Evolutionary conservation across 1,140 invertebrate species (phyloP), one percentile per base, ranked within the genome.

Genomic region (Chironomus tepperi): DNA sequence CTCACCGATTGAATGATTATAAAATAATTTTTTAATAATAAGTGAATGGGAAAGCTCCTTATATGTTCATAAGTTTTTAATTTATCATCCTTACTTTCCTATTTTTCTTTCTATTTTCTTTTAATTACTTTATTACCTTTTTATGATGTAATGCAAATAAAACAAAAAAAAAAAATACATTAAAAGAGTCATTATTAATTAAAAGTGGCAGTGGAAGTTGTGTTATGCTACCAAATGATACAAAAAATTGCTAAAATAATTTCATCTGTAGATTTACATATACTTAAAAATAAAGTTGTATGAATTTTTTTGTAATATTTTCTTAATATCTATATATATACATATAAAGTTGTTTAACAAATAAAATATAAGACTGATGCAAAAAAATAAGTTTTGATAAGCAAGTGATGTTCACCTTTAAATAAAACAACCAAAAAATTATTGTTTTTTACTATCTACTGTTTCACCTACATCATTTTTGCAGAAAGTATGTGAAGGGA

Each of bases 401-500:
- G 65, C 65, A 70, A 70, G 47, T 70, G 65, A 70, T 70, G 65
- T 70, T 70, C 65, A 70, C 65, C 65, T 12, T 57, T 57, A 12
- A n/a, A 12, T 57, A 12, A 70, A 70, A 70, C 9, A 19, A 70
- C 65, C 18, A 9, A 70, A 10, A 70, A 18, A 18, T 70, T 70
- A 19, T 70, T 70, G 16, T 70, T 70, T 70, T 70, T 70, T 70
- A 57, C 47, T 57, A 12, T 57, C 8, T 12, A 9, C 8, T 70
- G 19, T 70, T 70, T 70, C 65, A 70, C 65, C 3, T 19, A 21
- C n/a, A 70, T 70, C 65, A 70, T 70, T 70, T 19, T 70, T 70
- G 65, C 65, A 70, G 65, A 70, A 70, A 19, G 65, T 70, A 16
- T 19, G 16, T 8, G n/a, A 70, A 19, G 65, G 65, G 16, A 18